phyloP scores from a whole-genome alignment of 2,113 vertebrate species.

The cattle (Bos taurus) region ARS-UCD2.0 NC_037338.1:60687001-60687500 shows the following conservation, averaged over 20 bases:
- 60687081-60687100: background rate
- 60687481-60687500: background rate
- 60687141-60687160: background rate
- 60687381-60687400: conserved; percentile 3
- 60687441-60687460: background rate
- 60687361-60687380: background rate
- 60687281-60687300: background rate
- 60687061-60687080: background rate
- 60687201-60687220: background rate
- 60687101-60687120: background rate
- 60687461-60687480: background rate
- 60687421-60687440: background rate
- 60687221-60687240: background rate
- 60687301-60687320: background rate
- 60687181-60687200: background rate
- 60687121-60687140: background rate
- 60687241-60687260: background rate
- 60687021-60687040: background rate
- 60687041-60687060: background rate
- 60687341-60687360: background rate
- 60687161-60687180: background rate
- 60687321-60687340: background rate
- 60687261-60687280: background rate
- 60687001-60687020: background rate
- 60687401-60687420: background rate